A percentile compares a stretch with the other conserved stretches of the same genome.
phyloP scores from a whole-genome alignment of 1,140 invertebrate genomes.

The Meloidogyne hapla region DNA sequence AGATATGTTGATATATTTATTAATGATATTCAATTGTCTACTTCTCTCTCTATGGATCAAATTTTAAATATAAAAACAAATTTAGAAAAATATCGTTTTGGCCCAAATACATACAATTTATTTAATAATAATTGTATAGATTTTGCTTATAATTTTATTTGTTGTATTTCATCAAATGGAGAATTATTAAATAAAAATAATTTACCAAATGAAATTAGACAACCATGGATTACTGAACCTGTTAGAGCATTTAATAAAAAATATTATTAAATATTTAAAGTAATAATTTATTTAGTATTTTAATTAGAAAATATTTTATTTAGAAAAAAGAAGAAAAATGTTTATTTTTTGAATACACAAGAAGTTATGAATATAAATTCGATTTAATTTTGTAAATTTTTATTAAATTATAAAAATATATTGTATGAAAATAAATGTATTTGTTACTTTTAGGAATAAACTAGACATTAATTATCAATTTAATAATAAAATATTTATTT shows the following conservation, averaged over 20 bases:
- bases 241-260: not conserved
- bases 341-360: not conserved
- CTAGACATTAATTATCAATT: too few relatives aligned
- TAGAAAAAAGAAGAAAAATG: slow-evolving; percentile 3
- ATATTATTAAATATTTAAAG: not conserved
- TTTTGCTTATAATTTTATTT: slow-evolving; percentile 9
- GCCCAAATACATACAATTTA: slow-evolving; percentile 7
- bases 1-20: not conserved
- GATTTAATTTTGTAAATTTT: not conserved
- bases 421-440: too few relatives aligned
- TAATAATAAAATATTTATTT: too few relatives aligned
- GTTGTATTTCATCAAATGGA: not conserved
- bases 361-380: not conserved
- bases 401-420: too few relatives aligned
- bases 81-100: slow-evolving; percentile 7
- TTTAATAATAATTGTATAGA: slow-evolving; percentile 18
- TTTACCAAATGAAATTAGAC: slow-evolving; percentile 11
- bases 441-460: too few relatives aligned
- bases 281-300: not conserved
- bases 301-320: not conserved
- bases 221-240: slow-evolving; percentile 12
- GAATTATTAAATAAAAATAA: not conserved
- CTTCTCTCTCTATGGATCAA: not conserved
- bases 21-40: not conserved
- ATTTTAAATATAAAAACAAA: not conserved